Base-by-base conservation (phyloP, 2,888 invertebrate genomes). In the Prosopocoilus inquinatus region DNA sequence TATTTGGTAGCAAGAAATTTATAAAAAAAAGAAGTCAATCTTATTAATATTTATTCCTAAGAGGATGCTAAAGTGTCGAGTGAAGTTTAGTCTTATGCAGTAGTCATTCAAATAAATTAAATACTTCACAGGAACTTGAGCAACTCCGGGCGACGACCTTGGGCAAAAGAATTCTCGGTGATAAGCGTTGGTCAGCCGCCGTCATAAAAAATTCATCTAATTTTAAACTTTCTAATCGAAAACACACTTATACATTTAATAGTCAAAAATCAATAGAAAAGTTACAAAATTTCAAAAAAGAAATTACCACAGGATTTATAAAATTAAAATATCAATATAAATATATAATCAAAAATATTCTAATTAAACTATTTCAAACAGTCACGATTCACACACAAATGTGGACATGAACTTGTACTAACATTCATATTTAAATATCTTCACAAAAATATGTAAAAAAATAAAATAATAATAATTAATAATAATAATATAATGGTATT, bases 381-480 rank as follows among this genome's bases (percentile, higher is more conserved):
- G 75, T 76, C 77, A 76, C 74, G 72, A 33, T 47, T 43, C 54
- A 70, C 74, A 73, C 75, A 73, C 75, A 73, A 69, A 61, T 62
- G 62, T 62, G 62, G 71, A 74, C 72, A 74, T 74, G 71, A 71
- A 67, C 64, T 63, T 62, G 41, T 77, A 77, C 76, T 77, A 78
- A 78, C 77, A 77, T 77, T 75, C 72, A 76, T 76, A 75, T 68
- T 76, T 76, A 77, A 77, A 78, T 76, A 77, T 78, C 76, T 77
- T 71, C 77, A 76, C 76, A 77, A 78, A 78, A 77, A 78, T 77
- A 78, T 75, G 77, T 78, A 77, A 77, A 78, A 78, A 78, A 78
- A 78, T 78, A 78, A 78, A 77, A 78, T 77, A 77, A 77, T 77
- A 75, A 77, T 75, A 73, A 74, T 57, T 72, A 70, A 72, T 74